A percentile compares a stretch with the other conserved stretches of the same genome.
phyloP scores from a whole-genome alignment of 2,888 invertebrate genomes.

The Plagiodera versicolora region DNA sequence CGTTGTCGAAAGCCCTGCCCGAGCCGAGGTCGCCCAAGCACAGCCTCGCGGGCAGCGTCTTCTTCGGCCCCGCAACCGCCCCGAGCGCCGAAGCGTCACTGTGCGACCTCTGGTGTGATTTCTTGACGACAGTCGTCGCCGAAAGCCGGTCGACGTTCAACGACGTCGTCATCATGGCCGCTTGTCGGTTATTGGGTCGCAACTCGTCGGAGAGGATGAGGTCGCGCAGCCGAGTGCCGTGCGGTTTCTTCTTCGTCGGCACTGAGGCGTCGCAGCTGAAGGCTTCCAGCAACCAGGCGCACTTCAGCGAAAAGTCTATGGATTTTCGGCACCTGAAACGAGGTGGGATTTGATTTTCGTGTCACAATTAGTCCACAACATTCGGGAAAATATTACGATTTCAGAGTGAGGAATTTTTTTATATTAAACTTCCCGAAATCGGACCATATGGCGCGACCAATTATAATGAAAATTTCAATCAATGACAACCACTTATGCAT shows the following conservation, averaged over 20 bases:
- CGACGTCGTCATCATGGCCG: constrained; percentile 34
- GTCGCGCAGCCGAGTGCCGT: constrained; percentile 73
- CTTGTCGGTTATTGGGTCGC: constrained; percentile 43
- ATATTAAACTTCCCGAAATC: no score
- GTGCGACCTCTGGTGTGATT: constrained; percentile 74
- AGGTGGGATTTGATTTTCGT: no score
- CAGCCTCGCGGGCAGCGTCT: constrained; percentile 58
- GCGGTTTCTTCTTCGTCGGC: constrained; percentile 72
- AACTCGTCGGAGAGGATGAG: constrained; percentile 72
- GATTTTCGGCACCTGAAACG: constrained; percentile 82
- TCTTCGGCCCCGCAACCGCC: constrained; percentile 39
- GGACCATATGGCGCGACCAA: no score
- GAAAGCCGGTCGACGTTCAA: constrained; percentile 42
- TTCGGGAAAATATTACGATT: no score
- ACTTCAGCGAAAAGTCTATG: constrained; percentile 93
- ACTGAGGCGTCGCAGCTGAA: constrained; percentile 77
- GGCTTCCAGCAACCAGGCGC: constrained; percentile 96
- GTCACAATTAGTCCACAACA: no score
- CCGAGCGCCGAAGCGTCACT: constrained; percentile 79
- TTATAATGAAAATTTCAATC: no score
- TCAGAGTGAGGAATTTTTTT: no score
- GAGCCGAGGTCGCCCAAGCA: constrained; percentile 89
- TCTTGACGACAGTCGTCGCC: constrained; percentile 60
- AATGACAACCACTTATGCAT: no score
- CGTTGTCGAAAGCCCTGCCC: constrained; percentile 95